phyloP scores from a whole-genome alignment of 2,888 invertebrate species.

The Drosophila bunnanda region DNA sequence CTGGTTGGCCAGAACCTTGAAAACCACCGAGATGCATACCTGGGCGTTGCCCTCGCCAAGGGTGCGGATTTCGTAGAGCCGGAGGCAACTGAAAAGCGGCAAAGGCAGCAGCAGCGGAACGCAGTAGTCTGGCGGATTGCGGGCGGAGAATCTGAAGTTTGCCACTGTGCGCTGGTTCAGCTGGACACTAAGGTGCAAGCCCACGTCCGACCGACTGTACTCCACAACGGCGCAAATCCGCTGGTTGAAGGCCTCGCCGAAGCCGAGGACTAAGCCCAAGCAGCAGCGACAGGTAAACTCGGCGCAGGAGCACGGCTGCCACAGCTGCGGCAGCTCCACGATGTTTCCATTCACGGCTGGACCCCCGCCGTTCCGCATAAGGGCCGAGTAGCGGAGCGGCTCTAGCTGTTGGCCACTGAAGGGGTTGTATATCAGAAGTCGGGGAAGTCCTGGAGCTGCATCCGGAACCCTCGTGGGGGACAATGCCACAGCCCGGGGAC shows the following conservation, averaged over 20 bases:
- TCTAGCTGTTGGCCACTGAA: constrained; percentile 34
- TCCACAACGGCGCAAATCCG: constrained; percentile 52
- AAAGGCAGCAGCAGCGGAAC: constrained; percentile 62
- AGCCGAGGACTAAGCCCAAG: constrained; percentile 56
- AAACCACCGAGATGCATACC: constrained; percentile 60
- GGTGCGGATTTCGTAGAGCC: constrained; percentile 59
- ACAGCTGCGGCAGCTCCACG: constrained; percentile 61
- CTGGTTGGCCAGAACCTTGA: constrained; percentile 56
- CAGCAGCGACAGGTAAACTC: constrained; percentile 65
- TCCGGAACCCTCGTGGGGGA: not conserved
- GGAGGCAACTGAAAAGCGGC: constrained; percentile 64
- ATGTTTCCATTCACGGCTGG: constrained; percentile 52
- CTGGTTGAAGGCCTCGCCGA: constrained; percentile 41
- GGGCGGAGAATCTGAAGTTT: constrained; percentile 52
- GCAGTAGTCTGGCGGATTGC: constrained; percentile 64
- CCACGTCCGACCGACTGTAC: constrained; percentile 35
- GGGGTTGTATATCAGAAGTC: constrained; percentile 52
- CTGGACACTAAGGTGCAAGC: constrained; percentile 52
- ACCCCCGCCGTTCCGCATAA: constrained; percentile 6
- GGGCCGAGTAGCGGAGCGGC: constrained; percentile 29
- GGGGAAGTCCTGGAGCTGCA: not conserved
- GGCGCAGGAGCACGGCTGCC: constrained; percentile 63
- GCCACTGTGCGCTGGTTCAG: constrained; percentile 51
- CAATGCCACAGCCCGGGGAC: constrained; percentile 8
- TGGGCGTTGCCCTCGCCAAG: constrained; percentile 50